Percentiles rank a stretch among this genome's conserved stretches.
These are phyloP conservation scores for Holothuria leucospilota DNA, from an alignment of 53 echinoderm and acorn worm species.

Conservation along the genomic window DNA sequence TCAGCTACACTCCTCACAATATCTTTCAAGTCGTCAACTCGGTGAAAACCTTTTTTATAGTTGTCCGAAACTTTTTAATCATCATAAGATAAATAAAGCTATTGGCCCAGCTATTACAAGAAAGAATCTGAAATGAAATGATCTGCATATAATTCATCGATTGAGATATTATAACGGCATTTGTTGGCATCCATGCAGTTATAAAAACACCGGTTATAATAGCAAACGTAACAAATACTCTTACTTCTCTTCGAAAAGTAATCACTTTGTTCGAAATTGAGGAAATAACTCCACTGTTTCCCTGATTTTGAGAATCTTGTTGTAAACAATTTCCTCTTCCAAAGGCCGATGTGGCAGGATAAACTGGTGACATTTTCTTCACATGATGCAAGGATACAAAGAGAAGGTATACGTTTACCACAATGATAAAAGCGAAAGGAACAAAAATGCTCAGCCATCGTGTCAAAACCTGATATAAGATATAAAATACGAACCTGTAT, in stretches of 20 bases:
- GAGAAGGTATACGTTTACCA: not conserved
- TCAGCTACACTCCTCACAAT: too few relatives aligned
- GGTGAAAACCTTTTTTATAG: not conserved
- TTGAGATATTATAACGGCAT: not conserved
- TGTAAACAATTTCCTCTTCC: too few relatives aligned
- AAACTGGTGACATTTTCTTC: not conserved
- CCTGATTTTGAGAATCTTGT: too few relatives aligned
- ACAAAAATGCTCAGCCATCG: not conserved
- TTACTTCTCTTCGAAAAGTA: not conserved
- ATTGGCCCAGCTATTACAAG: too few relatives aligned
- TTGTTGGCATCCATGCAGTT: not conserved
- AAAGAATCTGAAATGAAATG: not conserved
- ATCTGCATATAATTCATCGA: not conserved
- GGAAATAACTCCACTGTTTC: too few relatives aligned
- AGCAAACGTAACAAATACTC: not conserved
- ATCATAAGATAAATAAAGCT: too few relatives aligned
- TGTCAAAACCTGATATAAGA: not conserved
- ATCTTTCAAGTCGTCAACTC: not conserved
- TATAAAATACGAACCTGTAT: not conserved
- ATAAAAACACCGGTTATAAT: slow-evolving; percentile 4
- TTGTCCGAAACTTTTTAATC: not conserved
- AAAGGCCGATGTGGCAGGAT: not conserved
- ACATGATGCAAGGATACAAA: not conserved
- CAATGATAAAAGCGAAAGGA: not conserved
- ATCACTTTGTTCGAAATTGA: too few relatives aligned